Evolutionary conservation across 2,888 invertebrate genomes (phyloP), one percentile per base, ranked within the genome.

Genomic region (Heliconius aoede): DNA sequence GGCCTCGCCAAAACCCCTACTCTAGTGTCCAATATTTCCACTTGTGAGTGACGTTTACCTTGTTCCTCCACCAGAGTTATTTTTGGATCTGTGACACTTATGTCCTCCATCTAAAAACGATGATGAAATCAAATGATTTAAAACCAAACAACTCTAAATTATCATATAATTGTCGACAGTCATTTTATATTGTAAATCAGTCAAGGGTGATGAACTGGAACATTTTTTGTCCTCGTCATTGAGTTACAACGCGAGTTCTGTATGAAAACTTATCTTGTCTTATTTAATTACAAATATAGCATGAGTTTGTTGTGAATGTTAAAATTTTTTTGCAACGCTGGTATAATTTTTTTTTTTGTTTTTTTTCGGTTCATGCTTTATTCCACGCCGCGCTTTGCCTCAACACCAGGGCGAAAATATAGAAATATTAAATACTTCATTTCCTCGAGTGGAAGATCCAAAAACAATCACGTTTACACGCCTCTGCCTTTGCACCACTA

Each of bases 1-100:
- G 97, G 95, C 80, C 96, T 96, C 28, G 97, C 97, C 58, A 97
- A 90, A 0, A 97, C 96, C 7, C 98, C 98, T 80, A 96, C 96
- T 90, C 85, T 96, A 91, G 86, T 96, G 92, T 85, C 96, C 72
- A 97, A 87, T 83, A 97, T 97, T 86, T 97, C 97, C 40, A 97
- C 94, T 85, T 97, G 97, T 3, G 96, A 96, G 82, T 96, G 96
- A 13, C 96, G 95, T 84, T 96, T 96, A 78, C 96, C 96, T 83
- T 96, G 96, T 81, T 97, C 96, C 85, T 97, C 97, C 1, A 96
- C 96, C 51, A 97, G 87, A 9, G 96, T 97, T 75, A 97, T 96
- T 81, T 96, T 95, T 24, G 96, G 96, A 76, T 95, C 95, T 4
- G 95, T 92, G 75, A 95, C 91, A 71, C 95, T 95, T 69, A 96